Conservation (phyloP, 2,888 invertebrate species). For the Leucophora obtusa region DNA sequence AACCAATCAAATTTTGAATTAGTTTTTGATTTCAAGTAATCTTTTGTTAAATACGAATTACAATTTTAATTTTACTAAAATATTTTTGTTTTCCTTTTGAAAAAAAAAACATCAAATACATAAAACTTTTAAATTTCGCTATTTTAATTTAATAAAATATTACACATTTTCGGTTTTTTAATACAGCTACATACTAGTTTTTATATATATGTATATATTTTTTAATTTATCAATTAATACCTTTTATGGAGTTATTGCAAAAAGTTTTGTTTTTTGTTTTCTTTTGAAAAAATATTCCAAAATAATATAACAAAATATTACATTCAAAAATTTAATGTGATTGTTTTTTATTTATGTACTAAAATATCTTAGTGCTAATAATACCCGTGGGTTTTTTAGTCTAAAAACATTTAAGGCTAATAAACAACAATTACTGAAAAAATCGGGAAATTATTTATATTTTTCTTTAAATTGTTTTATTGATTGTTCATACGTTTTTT, state of each 20-base stretch:
- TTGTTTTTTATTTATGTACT: neutral
- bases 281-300: neutral
- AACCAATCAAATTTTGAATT: slow-evolving; percentile 7
- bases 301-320: slow-evolving; percentile 11
- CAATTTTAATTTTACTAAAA: slow-evolving; percentile 4
- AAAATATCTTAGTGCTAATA: slow-evolving; percentile 21
- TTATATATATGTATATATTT: neutral
- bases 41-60: neutral
- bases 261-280: slow-evolving; percentile 40
- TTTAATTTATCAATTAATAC: slow-evolving; percentile 57
- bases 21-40: neutral
- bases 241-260: slow-evolving; percentile 60
- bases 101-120: slow-evolving; percentile 59
- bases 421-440: slow-evolving; percentile 53
- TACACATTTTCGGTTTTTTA: slow-evolving; percentile 45
- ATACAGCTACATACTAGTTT: slow-evolving; percentile 35
- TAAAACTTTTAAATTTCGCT: slow-evolving; percentile 54
- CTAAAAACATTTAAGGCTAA: slow-evolving; percentile 56
- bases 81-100: slow-evolving; percentile 8
- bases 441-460: neutral
- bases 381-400: slow-evolving; percentile 30
- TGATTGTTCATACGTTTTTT: slow-evolving; percentile 20
- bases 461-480: slow-evolving; percentile 10
- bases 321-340: neutral
- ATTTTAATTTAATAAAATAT: slow-evolving; percentile 45